Evolutionary conservation across 2,113 vertebrate species (phyloP).

Genomic region (Aegithalos caudatus): DNA sequence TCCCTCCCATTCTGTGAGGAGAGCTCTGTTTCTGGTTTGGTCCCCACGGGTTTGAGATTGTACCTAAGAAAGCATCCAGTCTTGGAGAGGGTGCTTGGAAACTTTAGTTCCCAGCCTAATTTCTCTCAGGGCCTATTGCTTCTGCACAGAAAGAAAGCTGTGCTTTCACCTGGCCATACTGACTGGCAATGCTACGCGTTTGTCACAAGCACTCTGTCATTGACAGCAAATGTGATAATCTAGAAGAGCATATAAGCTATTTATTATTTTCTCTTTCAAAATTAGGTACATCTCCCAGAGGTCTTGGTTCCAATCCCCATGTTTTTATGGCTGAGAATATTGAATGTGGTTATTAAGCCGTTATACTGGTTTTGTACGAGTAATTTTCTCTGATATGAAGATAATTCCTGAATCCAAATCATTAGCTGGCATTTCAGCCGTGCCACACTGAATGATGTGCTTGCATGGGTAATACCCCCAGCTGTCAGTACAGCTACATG

Average conservation of each 20-base stretch:
- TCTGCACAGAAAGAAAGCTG: background rate
- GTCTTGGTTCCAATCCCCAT: background rate
- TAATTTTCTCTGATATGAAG: background rate
- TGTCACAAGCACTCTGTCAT: background rate
- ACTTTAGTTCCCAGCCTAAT: background rate
- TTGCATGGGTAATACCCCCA: background rate
- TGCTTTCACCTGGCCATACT: background rate
- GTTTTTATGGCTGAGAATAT: background rate
- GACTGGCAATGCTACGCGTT: accelerated
- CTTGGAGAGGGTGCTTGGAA: background rate
- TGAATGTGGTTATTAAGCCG: background rate
- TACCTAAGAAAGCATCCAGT: background rate
- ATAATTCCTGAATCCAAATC: background rate
- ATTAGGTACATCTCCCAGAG: background rate
- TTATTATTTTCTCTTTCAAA: background rate
- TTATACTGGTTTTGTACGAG: background rate
- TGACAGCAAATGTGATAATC: background rate
- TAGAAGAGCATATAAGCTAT: background rate
- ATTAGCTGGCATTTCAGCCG: background rate
- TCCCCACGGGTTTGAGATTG: accelerated
- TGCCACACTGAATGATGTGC: background rate
- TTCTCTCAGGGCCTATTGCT: background rate
- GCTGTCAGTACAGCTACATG: accelerated
- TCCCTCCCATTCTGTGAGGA: background rate
- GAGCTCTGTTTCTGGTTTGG: background rate